Percentiles rank a stretch among this genome's conserved stretches.
phyloP scores from a whole-genome alignment of 92 coral and sea anemone species.

The Muricea muricata region DNA sequence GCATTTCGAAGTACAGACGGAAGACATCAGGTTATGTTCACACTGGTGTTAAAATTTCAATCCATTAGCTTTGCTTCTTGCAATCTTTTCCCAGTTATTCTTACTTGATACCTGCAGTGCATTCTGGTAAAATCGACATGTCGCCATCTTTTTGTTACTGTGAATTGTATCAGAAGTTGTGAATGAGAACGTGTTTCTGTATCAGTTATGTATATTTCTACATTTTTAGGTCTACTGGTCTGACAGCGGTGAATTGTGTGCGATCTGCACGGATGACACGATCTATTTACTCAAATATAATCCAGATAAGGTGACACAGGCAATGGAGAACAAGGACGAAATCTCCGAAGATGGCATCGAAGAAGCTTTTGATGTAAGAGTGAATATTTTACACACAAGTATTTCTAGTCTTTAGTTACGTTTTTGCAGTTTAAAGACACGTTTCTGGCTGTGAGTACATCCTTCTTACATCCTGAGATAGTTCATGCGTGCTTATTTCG shows the following conservation, averaged over 20 bases:
- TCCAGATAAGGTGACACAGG: slow-evolving; percentile 82
- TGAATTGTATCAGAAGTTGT: background rate
- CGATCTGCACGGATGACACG: slow-evolving; percentile 93
- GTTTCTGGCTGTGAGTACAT: too few relatives aligned
- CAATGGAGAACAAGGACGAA: slow-evolving; percentile 82
- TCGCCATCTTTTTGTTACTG: too few relatives aligned
- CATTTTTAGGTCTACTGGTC: slow-evolving; percentile 83
- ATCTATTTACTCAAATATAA: slow-evolving; percentile 84
- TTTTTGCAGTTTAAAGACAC: too few relatives aligned
- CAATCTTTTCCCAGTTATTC: too few relatives aligned
- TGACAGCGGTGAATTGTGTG: slow-evolving; percentile 97
- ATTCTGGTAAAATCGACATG: too few relatives aligned
- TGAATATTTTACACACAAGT: background rate
- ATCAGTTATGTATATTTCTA: background rate
- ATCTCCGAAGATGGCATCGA: slow-evolving; percentile 95
- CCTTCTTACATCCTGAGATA: too few relatives aligned
- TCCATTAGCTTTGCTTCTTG: too few relatives aligned
- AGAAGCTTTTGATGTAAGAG: slow-evolving; percentile 95
- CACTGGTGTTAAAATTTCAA: too few relatives aligned
- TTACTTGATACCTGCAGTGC: too few relatives aligned
- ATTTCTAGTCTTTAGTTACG: too few relatives aligned
- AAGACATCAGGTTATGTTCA: too few relatives aligned
- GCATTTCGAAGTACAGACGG: too few relatives aligned
- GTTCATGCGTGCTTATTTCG: background rate
- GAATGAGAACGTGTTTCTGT: background rate